Evolutionary conservation across 2,797 vertebrate genomes (phyloP).

Genomic region (Uromys caudimaculatus): DNA sequence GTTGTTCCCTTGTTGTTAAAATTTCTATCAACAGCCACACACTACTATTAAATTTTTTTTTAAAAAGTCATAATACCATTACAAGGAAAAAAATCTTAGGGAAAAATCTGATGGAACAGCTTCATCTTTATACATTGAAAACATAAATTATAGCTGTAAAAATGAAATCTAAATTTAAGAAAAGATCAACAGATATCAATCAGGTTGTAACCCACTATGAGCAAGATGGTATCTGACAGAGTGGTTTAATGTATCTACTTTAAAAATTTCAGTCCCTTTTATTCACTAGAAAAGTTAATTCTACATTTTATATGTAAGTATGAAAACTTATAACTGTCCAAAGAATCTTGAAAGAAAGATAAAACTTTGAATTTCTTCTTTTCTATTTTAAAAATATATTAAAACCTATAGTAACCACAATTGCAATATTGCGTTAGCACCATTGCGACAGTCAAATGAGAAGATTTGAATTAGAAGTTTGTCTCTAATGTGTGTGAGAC

Average conservation of each 20-base stretch:
- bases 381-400: neutral
- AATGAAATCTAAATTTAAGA: neutral
- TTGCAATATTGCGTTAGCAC: neutral
- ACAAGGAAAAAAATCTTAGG: neutral
- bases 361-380: neutral
- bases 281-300: neutral
- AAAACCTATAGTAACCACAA: neutral
- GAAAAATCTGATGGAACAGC: neutral
- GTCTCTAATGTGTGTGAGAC: no score
- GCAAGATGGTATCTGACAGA: neutral
- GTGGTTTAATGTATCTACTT: neutral
- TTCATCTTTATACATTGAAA: neutral
- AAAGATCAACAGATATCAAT: neutral
- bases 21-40: neutral
- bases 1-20: no score
- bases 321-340: neutral
- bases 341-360: neutral
- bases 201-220: neutral
- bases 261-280: neutral
- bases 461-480: neutral
- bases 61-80: neutral
- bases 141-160: neutral
- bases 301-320: neutral
- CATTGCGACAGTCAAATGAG: neutral
- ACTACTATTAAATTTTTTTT: neutral